A percentile compares a stretch with the other conserved stretches of the same genome.
Evolutionary conservation across 2,888 invertebrate genomes (phyloP).

Genomic region (Asteroscopus sphinx): DNA sequence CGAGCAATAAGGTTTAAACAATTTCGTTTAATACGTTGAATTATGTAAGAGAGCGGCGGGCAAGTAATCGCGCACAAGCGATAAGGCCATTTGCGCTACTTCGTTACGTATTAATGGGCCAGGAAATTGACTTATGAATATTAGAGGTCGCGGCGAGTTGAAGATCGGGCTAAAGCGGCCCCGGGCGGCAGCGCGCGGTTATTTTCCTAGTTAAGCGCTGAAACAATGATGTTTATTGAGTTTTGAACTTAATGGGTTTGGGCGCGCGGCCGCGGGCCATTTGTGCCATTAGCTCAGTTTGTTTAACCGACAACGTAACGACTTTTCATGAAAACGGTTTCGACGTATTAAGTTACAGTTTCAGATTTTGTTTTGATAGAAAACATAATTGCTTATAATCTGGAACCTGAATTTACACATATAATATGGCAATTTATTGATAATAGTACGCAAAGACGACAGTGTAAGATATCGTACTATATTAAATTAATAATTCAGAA

Average conservation of each 20-base stretch:
- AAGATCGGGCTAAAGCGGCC: slow-evolving; percentile 86
- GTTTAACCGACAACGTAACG: slow-evolving; percentile 61
- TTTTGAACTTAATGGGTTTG: slow-evolving; percentile 85
- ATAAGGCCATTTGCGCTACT: slow-evolving; percentile 90
- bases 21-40: slow-evolving; percentile 91
- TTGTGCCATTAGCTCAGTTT: slow-evolving; percentile 83
- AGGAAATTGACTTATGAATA: slow-evolving; percentile 90
- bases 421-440: slow-evolving; percentile 1
- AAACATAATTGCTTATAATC: slow-evolving; percentile 47
- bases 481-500: neutral
- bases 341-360: slow-evolving; percentile 40
- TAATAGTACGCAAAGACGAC: neutral
- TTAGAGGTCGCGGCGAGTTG: slow-evolving; percentile 86
- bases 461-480: neutral
- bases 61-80: slow-evolving; percentile 90
- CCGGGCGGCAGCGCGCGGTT: slow-evolving; percentile 78
- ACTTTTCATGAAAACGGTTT: slow-evolving; percentile 52
- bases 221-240: slow-evolving; percentile 88
- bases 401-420: neutral
- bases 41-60: slow-evolving; percentile 90
- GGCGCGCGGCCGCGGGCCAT: slow-evolving; percentile 76
- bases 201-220: slow-evolving; percentile 87
- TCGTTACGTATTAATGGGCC: slow-evolving; percentile 90
- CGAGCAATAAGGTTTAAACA: slow-evolving; percentile 91
- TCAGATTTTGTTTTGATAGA: slow-evolving; percentile 40